Percentiles rank a stretch among this genome's conserved stretches.
Conservation (phyloP, 2,113 vertebrate species). For the Apteryx mantelli region DNA sequence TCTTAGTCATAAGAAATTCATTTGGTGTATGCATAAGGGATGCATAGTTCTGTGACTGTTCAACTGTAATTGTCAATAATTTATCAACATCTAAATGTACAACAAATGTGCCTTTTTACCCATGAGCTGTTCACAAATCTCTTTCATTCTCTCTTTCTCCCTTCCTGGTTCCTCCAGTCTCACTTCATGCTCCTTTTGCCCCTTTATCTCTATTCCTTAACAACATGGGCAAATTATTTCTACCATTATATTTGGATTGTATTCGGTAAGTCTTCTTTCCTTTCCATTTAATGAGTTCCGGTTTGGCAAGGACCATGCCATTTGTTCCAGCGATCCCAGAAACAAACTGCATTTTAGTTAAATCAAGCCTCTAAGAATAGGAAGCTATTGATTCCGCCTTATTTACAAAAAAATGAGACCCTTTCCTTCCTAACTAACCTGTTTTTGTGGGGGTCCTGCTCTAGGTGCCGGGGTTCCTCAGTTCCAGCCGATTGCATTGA, state of each 20-base stretch:
- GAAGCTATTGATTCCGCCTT: background rate
- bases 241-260: background rate
- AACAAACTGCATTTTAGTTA: background rate
- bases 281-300: background rate
- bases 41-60: conserved; percentile 16
- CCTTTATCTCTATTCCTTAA: background rate
- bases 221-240: background rate
- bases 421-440: background rate
- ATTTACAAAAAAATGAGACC: fast-evolving
- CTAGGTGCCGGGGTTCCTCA: conserved; percentile 95
- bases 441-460: background rate
- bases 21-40: background rate
- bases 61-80: conserved; percentile 68
- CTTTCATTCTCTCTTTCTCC: background rate
- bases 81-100: conserved; percentile 64
- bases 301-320: fast-evolving
- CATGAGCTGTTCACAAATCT: conserved; percentile 2
- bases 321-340: background rate
- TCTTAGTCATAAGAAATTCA: conserved; percentile 43
- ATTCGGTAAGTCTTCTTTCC: background rate
- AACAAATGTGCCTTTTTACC: conserved; percentile 66
- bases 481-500: conserved; percentile 95
- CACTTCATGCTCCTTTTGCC: background rate
- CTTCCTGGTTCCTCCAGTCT: background rate
- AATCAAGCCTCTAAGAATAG: background rate